Base-by-base conservation (phyloP, 1,140 invertebrate species). In the Lasaia peninsularis region DNA sequence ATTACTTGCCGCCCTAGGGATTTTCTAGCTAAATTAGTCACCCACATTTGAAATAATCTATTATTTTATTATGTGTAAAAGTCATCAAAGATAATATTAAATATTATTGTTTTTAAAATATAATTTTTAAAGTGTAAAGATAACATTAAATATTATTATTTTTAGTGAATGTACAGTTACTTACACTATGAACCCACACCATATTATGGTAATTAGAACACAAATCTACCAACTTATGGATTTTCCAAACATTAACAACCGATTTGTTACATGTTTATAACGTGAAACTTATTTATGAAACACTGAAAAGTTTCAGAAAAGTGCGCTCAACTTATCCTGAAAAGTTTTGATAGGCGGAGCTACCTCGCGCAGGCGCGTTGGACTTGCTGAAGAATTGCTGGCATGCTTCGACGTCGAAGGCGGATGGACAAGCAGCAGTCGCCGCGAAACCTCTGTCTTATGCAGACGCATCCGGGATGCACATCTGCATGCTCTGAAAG, bases 331-430 rank as follows among this genome's bases (percentile, higher is more conserved):
- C 49, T 50, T 37, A 21, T 54, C 9, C 12, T 20, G 51, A 81
- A 86, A 87, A 74, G 74, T 87, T 86, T 77, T 40, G 60, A 53
- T 54, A 62, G 84, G 84, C 63, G 81, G 84, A 67, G 75, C 40
- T 60, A 70, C 24, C 52, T 20, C 18, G 56, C 78, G 81, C 81
- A 76, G 69, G 84, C 81, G 84, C 61, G n/a, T 11, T 67, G 11
- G 2, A 0, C 1, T 2, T 56, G 71, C 75, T 58, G 77, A 84
- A 85, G 80, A 85, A 54, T 58, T 83, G 78, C 71, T 78, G 51
- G 75, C 69, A 72, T 58, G 61, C 60, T 65, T 73, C 75, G 68
- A 62, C 70, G 69, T 52, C 65, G 68, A 68, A 71, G 52, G 61
- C 52, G 54, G 72, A 62, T 65, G 67, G 35, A 50, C 63, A 68